A percentile compares a stretch with the other conserved stretches of the same genome.
Conservation (phyloP, 2,113 vertebrate species). For the Neotoma lepida region DNA sequence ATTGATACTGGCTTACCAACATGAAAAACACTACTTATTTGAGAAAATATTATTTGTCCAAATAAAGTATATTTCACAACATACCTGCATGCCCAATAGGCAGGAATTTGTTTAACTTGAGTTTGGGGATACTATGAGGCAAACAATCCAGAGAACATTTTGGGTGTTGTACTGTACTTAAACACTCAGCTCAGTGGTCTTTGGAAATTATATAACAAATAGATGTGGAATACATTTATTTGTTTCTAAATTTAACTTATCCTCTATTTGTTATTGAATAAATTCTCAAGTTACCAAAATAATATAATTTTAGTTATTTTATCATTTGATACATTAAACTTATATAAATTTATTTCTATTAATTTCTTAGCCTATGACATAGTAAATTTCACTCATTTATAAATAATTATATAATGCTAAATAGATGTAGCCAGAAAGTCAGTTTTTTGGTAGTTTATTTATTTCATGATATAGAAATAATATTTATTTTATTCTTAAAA, state of each 20-base stretch:
- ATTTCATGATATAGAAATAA: not conserved
- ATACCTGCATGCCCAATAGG: not conserved
- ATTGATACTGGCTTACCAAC: not conserved
- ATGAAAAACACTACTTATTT: not conserved
- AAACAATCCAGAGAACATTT: not conserved
- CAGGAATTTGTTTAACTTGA: not conserved
- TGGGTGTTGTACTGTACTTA: not conserved
- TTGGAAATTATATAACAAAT: conserved; percentile 6
- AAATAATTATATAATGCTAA: not conserved
- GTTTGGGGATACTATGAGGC: not conserved
- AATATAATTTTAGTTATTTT: not conserved
- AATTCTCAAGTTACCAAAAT: not conserved
- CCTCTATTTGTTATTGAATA: not conserved
- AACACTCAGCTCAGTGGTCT: not conserved
- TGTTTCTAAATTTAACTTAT: not conserved
- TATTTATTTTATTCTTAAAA: not conserved
- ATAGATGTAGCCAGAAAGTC: not conserved
- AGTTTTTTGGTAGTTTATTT: not conserved
- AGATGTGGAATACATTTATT: not conserved
- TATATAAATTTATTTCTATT: not conserved
- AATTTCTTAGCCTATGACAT: not conserved
- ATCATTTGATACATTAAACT: not conserved
- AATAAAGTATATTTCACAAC: not conserved
- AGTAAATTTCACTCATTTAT: not conserved
- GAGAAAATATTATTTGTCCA: not conserved